Base-by-base conservation (phyloP, 1,140 invertebrate species). In the Notospermus geniculatus region DNA sequence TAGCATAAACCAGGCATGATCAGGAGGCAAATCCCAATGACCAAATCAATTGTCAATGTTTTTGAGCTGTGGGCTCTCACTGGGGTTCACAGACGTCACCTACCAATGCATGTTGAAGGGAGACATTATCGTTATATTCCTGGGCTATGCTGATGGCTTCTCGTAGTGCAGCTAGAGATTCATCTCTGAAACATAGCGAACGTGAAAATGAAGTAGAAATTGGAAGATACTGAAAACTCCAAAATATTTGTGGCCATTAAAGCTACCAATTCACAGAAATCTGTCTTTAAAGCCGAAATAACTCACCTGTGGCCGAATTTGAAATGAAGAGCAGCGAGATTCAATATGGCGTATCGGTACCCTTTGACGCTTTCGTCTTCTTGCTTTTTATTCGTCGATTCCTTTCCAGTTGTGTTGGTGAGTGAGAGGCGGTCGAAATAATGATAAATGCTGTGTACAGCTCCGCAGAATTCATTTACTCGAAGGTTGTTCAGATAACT, bases 61-160 rank as follows among this genome's bases (percentile, higher is more conserved):
- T n/a, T n/a, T n/a, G n/a, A n/a, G n/a, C n/a, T n/a, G n/a, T n/a
- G n/a, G n/a, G n/a, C n/a, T n/a, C n/a, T n/a, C n/a, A n/a, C n/a
- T n/a, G n/a, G n/a, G n/a, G n/a, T n/a, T n/a, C n/a, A n/a, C n/a
- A n/a, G n/a, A n/a, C n/a, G n/a, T 50, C 4, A 65, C 69, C 65
- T 59, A 79, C 88, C 71, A 91, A 87, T 39, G 90, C 90, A 76
- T 92, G 86, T 78, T 94, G 91, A 27, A 95, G 83, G 73, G 91
- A 93, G 50, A 89, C 83, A 73, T 90, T 88, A 75, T 95, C 92
- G 61, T 88, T 90, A 41, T 87, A 88, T 82, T 92, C 89, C 78
- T 95, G 92, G n/a, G 92, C 90, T 69, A 91, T 84, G 77, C 88
- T 88, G 59, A 95, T 88, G 13, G 91, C 89, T 83, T 95, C 92